These are phyloP conservation scores for Lepidurus packardi DNA, from an alignment of 1,140 invertebrate species.

Conservation along the genomic window DNA sequence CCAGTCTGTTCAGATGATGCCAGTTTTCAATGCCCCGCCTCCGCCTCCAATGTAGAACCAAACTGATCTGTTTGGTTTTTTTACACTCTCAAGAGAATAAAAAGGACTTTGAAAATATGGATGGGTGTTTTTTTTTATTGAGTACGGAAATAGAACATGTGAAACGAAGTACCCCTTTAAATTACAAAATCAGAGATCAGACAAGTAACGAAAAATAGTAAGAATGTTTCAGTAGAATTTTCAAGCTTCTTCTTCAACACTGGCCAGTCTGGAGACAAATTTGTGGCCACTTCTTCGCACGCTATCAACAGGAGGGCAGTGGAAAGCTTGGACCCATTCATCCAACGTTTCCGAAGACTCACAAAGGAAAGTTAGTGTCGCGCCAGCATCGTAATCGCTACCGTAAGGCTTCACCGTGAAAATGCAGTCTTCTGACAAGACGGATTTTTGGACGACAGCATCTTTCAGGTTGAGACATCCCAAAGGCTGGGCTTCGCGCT, in stretches of 20 bases:
- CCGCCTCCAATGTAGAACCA: constrained; percentile 30
- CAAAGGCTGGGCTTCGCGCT: background rate
- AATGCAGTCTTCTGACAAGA: background rate
- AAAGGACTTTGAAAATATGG: background rate
- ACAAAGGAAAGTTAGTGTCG: constrained; percentile 23
- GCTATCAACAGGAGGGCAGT: constrained; percentile 34
- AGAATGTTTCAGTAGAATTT: constrained; percentile 35
- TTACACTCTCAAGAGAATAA: constrained; percentile 13
- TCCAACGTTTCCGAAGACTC: background rate
- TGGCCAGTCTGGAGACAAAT: constrained; percentile 41
- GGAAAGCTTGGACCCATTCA: constrained; percentile 27
- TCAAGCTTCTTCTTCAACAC: constrained; percentile 41
- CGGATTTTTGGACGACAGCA: background rate
- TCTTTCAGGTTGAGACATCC: constrained; percentile 24
- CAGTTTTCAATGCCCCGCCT: constrained; percentile 24
- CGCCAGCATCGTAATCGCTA: constrained; percentile 23
- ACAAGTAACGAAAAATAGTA: constrained; percentile 26
- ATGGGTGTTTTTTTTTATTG: background rate
- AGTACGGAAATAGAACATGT: constrained; percentile 28
- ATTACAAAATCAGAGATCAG: constrained; percentile 32
- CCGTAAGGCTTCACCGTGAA: constrained; percentile 25
- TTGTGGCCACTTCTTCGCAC: background rate
- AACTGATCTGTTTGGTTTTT: constrained; percentile 26
- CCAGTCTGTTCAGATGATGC: constrained; percentile 36
- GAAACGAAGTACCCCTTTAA: constrained; percentile 30